phyloP scores from a whole-genome alignment of 2,888 invertebrate genomes.

The Lasiommata megera region DNA sequence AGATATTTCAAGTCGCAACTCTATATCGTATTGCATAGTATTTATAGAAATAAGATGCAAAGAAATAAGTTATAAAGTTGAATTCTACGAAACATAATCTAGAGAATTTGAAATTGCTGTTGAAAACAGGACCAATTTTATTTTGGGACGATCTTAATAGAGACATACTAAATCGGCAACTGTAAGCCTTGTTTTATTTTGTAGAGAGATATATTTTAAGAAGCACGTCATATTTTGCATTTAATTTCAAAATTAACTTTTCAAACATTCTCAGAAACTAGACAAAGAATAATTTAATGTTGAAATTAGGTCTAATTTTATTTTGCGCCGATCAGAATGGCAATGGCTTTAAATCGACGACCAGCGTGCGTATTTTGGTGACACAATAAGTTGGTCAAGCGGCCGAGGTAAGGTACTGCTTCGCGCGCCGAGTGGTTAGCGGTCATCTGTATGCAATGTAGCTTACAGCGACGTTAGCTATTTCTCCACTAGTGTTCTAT shows the following conservation, averaged over 20 bases:
- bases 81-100: too few species aligned
- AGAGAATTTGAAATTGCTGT: too few species aligned
- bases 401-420: conserved; percentile 49
- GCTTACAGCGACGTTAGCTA: conserved; percentile 1
- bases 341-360: conserved; percentile 62
- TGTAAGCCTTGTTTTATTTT: too few species aligned
- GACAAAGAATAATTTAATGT: conserved; percentile 32
- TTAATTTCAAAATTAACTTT: too few species aligned
- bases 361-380: conserved; percentile 48
- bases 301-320: conserved; percentile 48
- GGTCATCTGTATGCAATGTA: conserved; percentile 53
- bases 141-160: too few species aligned
- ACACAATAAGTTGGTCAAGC: conserved; percentile 67
- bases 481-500: conserved; percentile 2
- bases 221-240: too few species aligned
- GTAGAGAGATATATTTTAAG: too few species aligned
- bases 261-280: neutral
- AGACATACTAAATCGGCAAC: too few species aligned
- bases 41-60: too few species aligned
- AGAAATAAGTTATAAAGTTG: too few species aligned
- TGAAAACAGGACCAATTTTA: too few species aligned
- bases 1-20: neutral
- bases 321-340: conserved; percentile 53
- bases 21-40: too few species aligned
- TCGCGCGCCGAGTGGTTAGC: conserved; percentile 44